Percentiles rank a stretch among this genome's conserved stretches.
These are phyloP conservation scores for pig (Sus scrofa) DNA, from an alignment of 2,113 vertebrate species.

Conservation along the genomic window T2T-Sscrofa CM000812.6:196527001-196527500, in stretches of 20 bases:
- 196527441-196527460: not conserved
- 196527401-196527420: not conserved
- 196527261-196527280: not conserved
- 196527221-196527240: not conserved
- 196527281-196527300: not conserved
- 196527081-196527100: not conserved
- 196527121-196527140: constrained; percentile 19
- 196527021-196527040: not conserved
- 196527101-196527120: not conserved
- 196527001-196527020: not conserved
- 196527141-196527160: not conserved
- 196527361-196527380: constrained; percentile 3
- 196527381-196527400: not conserved
- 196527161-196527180: not conserved
- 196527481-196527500: not conserved
- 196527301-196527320: not conserved
- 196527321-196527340: not conserved
- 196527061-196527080: not conserved
- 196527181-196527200: not conserved
- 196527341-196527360: not conserved
- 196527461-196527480: not conserved
- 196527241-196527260: not conserved
- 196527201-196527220: not conserved
- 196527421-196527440: not conserved
- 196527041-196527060: not conserved